A percentile compares a stretch with the other conserved stretches of the same genome.
These are phyloP conservation scores for Dicrurus megarhynchus DNA, from an alignment of 2,113 vertebrate genomes.

Conservation along the genomic window DNA sequence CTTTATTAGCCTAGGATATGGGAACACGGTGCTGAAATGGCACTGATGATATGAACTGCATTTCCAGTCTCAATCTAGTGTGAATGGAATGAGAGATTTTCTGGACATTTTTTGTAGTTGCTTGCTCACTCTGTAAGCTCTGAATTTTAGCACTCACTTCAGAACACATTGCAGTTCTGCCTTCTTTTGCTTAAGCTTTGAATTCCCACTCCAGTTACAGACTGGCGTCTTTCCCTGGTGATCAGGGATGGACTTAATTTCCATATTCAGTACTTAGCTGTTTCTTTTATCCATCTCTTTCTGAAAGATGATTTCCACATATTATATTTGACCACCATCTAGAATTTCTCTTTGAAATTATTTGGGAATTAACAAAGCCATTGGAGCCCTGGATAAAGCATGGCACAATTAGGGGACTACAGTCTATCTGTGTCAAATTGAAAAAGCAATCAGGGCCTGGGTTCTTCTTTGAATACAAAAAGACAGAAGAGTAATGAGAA, in stretches of 20 bases:
- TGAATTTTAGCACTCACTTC: not conserved
- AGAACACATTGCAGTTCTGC: not conserved
- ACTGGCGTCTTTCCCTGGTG: not conserved
- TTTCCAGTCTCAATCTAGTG: not conserved
- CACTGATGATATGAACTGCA: not conserved
- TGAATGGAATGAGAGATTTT: not conserved
- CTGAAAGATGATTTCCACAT: not conserved
- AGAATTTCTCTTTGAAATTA: not conserved
- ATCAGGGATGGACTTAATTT: not conserved
- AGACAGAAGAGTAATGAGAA: not conserved
- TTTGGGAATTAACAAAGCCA: not conserved
- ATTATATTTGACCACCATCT: not conserved
- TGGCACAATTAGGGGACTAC: not conserved
- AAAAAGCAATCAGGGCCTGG: not conserved
- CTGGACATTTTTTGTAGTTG: not conserved
- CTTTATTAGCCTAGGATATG: slow-evolving; percentile 17
- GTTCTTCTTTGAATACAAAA: not conserved
- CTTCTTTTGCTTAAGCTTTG: not conserved
- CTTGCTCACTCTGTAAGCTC: not conserved
- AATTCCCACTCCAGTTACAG: not conserved
- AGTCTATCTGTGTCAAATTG: not conserved
- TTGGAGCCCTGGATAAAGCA: not conserved
- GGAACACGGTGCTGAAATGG: not conserved
- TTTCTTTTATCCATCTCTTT: not conserved
- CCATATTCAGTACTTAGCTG: not conserved